These are phyloP conservation scores for Saxidomus purpurata DNA, from an alignment of 1,140 invertebrate species.

Conservation along the genomic window DNA sequence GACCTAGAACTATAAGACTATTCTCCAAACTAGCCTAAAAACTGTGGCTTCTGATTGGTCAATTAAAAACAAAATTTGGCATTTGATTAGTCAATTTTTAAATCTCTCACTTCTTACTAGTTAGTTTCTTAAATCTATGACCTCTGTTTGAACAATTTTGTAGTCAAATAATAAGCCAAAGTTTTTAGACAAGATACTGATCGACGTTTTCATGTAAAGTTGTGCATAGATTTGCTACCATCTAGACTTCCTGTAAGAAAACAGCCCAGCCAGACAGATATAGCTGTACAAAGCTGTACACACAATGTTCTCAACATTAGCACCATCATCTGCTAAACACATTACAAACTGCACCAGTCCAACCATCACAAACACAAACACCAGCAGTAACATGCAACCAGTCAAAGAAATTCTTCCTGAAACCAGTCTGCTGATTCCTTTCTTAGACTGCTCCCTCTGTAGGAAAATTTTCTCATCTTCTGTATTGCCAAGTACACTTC, in stretches of 20 bases:
- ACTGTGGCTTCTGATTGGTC: no score
- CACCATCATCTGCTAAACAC: constrained; percentile 12
- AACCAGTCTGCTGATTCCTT: neutral
- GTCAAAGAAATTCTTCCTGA: constrained; percentile 13
- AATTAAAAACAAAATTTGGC: no score
- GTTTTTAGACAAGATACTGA: no score
- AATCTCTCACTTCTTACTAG: no score
- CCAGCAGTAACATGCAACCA: neutral
- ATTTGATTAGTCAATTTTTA: no score
- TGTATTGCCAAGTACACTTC: neutral
- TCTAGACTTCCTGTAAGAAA: constrained; percentile 50
- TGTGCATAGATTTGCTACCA: neutral
- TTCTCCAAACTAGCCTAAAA: no score
- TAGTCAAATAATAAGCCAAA: no score
- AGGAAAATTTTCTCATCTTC: constrained; percentile 26
- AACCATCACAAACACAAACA: constrained; percentile 1
- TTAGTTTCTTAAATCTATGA: no score
- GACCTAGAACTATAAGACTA: no score
- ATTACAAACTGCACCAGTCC: constrained; percentile 25
- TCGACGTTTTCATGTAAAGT: no score
- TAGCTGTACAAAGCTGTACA: constrained; percentile 26
- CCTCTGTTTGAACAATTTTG: no score
- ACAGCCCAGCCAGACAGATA: constrained; percentile 31
- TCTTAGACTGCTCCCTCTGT: neutral
- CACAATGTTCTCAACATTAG: constrained; percentile 3